A percentile compares a stretch with the other conserved stretches of the same genome.
Conservation (phyloP, 2,113 vertebrate species). For the Callopanchax toddi region DNA sequence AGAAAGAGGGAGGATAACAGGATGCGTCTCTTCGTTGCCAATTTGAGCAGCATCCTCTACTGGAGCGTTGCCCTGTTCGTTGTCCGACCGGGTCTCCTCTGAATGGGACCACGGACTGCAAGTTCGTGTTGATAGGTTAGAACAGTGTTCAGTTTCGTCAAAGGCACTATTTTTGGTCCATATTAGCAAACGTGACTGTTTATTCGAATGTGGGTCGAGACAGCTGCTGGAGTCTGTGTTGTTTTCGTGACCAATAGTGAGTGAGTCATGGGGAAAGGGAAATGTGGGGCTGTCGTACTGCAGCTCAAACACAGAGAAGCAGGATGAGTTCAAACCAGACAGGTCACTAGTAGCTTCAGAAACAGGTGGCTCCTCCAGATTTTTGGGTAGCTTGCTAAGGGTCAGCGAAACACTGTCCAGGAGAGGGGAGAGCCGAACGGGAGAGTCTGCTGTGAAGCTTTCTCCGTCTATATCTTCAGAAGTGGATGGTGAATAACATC, state of each 20-base stretch:
- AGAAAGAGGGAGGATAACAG: slow-evolving; percentile 89
- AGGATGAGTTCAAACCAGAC: slow-evolving; percentile 87
- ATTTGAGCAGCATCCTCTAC: slow-evolving; percentile 89
- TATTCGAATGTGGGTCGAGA: slow-evolving; percentile 92
- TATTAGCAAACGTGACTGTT: slow-evolving; percentile 99
- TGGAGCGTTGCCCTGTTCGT: slow-evolving; percentile 87
- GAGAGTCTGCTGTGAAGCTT: slow-evolving; percentile 94
- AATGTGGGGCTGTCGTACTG: slow-evolving; percentile 96
- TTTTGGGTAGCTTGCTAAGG: slow-evolving; percentile 85
- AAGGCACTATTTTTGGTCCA: slow-evolving; percentile 99
- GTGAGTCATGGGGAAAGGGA: slow-evolving; percentile 92
- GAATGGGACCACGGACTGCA: slow-evolving; percentile 99
- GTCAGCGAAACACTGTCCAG: slow-evolving; percentile 87
- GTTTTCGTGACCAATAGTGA: slow-evolving; percentile 85
- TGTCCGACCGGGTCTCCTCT: slow-evolving; percentile 97
- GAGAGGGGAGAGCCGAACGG: slow-evolving; percentile 87
- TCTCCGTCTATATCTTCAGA: slow-evolving; percentile 95
- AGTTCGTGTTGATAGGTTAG: slow-evolving; percentile 97
- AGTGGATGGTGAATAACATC: slow-evolving; percentile 94
- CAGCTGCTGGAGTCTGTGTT: slow-evolving; percentile 91
- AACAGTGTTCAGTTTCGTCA: slow-evolving; percentile 99
- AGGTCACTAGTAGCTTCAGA: slow-evolving; percentile 89
- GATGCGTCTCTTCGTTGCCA: slow-evolving; percentile 88
- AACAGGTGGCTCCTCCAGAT: slow-evolving; percentile 84
- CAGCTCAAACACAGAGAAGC: slow-evolving; percentile 98